Evolutionary conservation across 2,113 vertebrate genomes (phyloP), one percentile per base, ranked within the genome.

Genomic region (Esox niger): DNA sequence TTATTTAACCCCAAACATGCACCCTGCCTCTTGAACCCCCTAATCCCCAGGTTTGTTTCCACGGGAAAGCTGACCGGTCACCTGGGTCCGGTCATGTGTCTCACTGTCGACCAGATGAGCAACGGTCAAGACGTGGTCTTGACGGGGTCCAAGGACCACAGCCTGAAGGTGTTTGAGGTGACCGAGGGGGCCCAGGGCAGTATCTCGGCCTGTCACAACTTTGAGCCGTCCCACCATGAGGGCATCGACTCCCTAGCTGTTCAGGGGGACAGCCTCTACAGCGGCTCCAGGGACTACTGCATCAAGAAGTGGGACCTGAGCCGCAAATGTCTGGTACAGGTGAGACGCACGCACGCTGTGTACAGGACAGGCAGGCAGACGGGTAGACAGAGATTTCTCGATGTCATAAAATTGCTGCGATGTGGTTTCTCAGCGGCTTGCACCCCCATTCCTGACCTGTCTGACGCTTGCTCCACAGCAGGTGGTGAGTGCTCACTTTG

Each of bases 141-240:
- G 75, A 98, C 96, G n/a, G 97, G 97, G 70, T 98, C 96, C 68
- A 99, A 97, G 82, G 97, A 99, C 68, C 96, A 95, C 80, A 95
- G 95, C 65, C 90, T 99, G 56, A 98, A 95, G 91, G 95, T 98
- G 94, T 98, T 97, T 31, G 97, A 98, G 81, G 93, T 98, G 76
- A 87, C 92, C 6, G 96, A 96, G 89, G 96, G 96, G 0, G 92
- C 93, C 76, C 93, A 98, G 81, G 97, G 96, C 56, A 95, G 93
- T 17, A 81, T 99, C 68, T 90, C 80, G 78, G 93, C 94, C 70
- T 88, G 91, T 64, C 93, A 96, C 67, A 94, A 92, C 52, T 95
- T 97, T 74, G 95, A 96, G 27, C 95, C 96, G 5, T 78, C 93
- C 33, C 97, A 98, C 84, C 95, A 96, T 77, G 96, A 98, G 62